Evolutionary conservation across 2,113 vertebrate species (phyloP), one percentile per base, ranked within the genome.

Genomic region (Danio rerio): DNA sequence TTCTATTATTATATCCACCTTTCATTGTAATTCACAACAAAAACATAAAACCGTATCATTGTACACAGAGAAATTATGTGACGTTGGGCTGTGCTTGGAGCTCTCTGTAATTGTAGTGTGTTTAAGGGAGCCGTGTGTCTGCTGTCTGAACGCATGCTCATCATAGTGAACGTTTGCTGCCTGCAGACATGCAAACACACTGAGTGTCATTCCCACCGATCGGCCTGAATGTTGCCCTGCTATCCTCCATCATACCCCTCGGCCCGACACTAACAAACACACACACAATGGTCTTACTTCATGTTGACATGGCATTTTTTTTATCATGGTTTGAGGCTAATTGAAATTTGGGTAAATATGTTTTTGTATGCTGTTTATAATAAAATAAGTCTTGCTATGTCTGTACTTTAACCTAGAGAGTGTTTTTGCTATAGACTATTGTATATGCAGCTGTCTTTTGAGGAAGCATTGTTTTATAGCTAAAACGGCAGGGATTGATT

Each of bases 61-160:
- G 62, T n/a, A 61, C 73, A 31, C 11, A 75, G 80, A 87, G 65
- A 88, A 90, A 74, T 47, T 70, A 50, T 45, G 8, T 13, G 40
- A 66, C 2, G 56, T 86, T 59, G 77, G 61, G 72, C 31, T 63
- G 16, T 55, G 81, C 81, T 81, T n/a, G 6, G 9, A 83, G 78
- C 71, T 52, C 56, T 20, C 83, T 87, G 90, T 94, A 93, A 94
- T 92, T 91, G 91, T 84, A 81, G 88, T 85, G 88, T 91, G 89
- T 94, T 93, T 93, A 93, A 92, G 89, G 85, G 85, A 86, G 89
- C 89, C 89, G 87, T 92, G 90, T 90, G 91, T 89, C 81, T 85
- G 82, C 89, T 91, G 92, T 92, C 93, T 89, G 89, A 84, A 91
- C 86, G 77, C 81, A 83, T 93, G 83, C 76, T 20, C 82, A 88